Conservation (phyloP, 2,888 invertebrate species). For the Thera obeliscata region DNA sequence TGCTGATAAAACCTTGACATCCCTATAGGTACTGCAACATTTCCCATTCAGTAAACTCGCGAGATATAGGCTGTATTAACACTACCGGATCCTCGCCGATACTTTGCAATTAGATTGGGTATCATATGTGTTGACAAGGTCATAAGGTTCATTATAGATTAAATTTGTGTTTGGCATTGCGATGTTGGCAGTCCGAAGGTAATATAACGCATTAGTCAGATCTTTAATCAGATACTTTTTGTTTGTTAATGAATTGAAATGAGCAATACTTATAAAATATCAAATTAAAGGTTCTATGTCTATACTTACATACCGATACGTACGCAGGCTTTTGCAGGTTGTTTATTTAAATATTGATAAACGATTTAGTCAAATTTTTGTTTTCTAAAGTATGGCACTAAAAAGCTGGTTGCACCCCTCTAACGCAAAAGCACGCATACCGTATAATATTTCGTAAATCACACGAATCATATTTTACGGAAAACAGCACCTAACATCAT, state of each 20-base stretch:
- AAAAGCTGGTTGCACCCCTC: too few relatives aligned
- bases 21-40: constrained; percentile 47
- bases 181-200: constrained; percentile 12
- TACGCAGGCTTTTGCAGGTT: too few relatives aligned
- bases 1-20: constrained; percentile 17
- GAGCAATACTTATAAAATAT: background rate
- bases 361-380: too few relatives aligned
- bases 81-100: constrained; percentile 54
- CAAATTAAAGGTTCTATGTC: background rate
- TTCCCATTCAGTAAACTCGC: constrained; percentile 66
- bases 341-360: too few relatives aligned
- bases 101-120: constrained; percentile 46
- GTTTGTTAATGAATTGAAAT: constrained; percentile 4
- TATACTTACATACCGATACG: background rate
- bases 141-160: constrained; percentile 27
- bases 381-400: too few relatives aligned
- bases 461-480: background rate
- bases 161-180: constrained; percentile 29
- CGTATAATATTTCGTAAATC: constrained; percentile 61
- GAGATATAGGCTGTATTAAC: constrained; percentile 72
- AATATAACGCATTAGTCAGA: constrained; percentile 16
- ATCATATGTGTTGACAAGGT: constrained; percentile 36
- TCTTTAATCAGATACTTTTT: constrained; percentile 18
- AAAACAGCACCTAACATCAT: constrained; percentile 14
- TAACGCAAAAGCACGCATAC: constrained; percentile 42